Percentiles rank a stretch among this genome's conserved stretches.
These are phyloP conservation scores for Botia kubotai DNA, from an alignment of 2,797 vertebrate genomes.

Conservation along the genomic window DNA sequence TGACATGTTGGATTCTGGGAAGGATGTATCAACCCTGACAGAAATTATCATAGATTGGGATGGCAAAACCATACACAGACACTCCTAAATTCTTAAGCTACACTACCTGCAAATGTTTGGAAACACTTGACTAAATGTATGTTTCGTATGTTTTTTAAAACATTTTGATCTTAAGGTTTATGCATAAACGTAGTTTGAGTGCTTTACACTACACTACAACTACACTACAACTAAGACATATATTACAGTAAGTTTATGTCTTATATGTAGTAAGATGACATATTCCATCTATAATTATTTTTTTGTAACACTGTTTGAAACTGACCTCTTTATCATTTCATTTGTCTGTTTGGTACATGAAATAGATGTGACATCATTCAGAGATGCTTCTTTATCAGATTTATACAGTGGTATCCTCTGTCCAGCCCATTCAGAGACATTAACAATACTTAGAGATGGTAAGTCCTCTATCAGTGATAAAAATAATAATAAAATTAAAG, in stretches of 20 bases:
- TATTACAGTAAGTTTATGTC: too few species aligned
- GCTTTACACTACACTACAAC: too few species aligned
- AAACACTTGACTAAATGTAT: too few species aligned
- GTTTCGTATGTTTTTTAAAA: too few species aligned
- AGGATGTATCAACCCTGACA: constrained; percentile 44
- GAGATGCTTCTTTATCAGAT: background rate
- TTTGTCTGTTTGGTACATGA: constrained; percentile 6
- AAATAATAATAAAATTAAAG: constrained; percentile 5
- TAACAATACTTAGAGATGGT: constrained; percentile 42
- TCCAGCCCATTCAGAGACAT: constrained; percentile 65
- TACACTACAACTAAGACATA: too few species aligned
- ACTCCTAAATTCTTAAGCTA: background rate
- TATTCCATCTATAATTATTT: too few species aligned
- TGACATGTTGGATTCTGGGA: constrained; percentile 27
- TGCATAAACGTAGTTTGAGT: too few species aligned
- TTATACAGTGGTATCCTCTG: constrained; percentile 12
- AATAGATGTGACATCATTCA: constrained; percentile 10
- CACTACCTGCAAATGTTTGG: background rate
- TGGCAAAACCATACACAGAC: background rate
- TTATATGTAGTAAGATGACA: too few species aligned
- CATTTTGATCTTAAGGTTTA: too few species aligned
- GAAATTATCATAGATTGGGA: background rate
- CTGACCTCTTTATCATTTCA: background rate
- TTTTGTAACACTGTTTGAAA: background rate
- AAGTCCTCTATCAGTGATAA: constrained; percentile 35